A percentile compares a stretch with the other conserved stretches of the same genome.
Conservation (phyloP, 2,113 vertebrate genomes). For the Trichechus manatus region DNA sequence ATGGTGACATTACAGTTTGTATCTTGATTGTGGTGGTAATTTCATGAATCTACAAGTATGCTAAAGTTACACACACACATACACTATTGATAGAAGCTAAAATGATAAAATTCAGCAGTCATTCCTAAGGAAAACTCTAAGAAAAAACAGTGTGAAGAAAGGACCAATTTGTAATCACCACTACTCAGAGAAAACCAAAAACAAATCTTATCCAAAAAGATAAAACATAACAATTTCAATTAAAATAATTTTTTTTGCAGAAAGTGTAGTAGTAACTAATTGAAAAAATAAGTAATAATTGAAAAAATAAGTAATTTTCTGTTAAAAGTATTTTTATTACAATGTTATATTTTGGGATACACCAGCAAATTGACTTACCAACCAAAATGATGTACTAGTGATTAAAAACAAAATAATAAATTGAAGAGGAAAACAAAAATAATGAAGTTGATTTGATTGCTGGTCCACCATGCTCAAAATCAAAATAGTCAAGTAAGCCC, state of each 20-base stretch:
- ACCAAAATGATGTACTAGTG: neutral
- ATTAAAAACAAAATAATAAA: slow-evolving; percentile 41
- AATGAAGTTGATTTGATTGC: neutral
- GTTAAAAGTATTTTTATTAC: slow-evolving; percentile 36
- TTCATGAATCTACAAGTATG: neutral
- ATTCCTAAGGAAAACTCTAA: neutral
- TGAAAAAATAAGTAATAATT: neutral
- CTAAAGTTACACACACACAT: neutral
- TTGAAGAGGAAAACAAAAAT: neutral
- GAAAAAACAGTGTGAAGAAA: neutral
- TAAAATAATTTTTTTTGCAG: neutral
- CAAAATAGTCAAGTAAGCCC: neutral
- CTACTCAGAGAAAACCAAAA: neutral
- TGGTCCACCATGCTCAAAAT: neutral
- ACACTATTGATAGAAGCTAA: neutral
- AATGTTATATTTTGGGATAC: neutral
- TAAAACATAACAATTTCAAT: neutral
- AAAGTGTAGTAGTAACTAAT: slow-evolving; percentile 3
- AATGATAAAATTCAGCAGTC: neutral
- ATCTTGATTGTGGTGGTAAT: neutral
- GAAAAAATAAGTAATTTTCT: neutral
- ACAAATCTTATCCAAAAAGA: slow-evolving; percentile 2
- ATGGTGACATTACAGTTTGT: neutral
- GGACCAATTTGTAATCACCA: neutral
- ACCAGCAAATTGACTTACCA: neutral